A percentile compares a stretch with the other conserved stretches of the same genome.
Conservation (phyloP, 2,888 invertebrate species). For the Zelleria hepariella region DNA sequence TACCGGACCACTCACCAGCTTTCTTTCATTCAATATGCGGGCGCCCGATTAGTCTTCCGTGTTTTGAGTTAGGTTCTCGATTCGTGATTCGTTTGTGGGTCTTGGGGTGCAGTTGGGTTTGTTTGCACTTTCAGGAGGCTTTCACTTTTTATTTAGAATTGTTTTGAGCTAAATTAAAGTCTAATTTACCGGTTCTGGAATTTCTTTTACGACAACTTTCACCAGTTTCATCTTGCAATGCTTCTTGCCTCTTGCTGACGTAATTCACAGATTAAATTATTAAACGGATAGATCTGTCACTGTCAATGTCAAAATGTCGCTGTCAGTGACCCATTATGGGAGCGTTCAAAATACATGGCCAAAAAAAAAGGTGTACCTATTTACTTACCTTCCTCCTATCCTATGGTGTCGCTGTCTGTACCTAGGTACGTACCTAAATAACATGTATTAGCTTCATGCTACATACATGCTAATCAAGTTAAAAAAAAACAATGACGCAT, state of each 20-base stretch:
- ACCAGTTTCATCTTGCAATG: no score
- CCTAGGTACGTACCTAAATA: no score
- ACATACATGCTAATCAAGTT: no score
- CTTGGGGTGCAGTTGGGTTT: neutral
- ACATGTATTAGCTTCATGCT: no score
- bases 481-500: no score
- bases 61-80: neutral
- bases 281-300: no score
- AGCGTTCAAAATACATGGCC: neutral
- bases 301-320: neutral
- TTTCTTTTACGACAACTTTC: no score
- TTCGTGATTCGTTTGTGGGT: neutral
- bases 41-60: conserved; percentile 18
- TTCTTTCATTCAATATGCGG: conserved; percentile 49
- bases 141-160: neutral
- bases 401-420: no score
- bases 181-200: neutral
- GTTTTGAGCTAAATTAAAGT: neutral
- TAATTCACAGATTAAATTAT: neutral
- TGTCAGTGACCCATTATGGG: neutral
- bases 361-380: neutral
- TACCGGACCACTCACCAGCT: conserved; percentile 45
- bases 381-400: no score
- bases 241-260: no score
- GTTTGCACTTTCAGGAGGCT: neutral